Percentiles rank a stretch among this genome's conserved stretches.
These are phyloP conservation scores for Tauraco hartlaubi DNA, from an alignment of 2,797 vertebrate genomes.

Conservation along the genomic window DNA sequence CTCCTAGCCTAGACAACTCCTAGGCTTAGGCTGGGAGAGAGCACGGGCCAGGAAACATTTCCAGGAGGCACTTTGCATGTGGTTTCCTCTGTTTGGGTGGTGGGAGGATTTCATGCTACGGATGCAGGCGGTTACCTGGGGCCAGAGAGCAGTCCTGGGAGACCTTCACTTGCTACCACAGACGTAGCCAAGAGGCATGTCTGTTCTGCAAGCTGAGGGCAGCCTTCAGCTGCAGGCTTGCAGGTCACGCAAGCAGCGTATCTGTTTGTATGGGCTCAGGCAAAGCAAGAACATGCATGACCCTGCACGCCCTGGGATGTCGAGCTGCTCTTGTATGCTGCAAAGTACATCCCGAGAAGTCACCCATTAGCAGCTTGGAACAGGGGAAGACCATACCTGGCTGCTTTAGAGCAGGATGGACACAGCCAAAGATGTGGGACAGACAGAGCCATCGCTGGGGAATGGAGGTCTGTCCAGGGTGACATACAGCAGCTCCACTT, in stretches of 20 bases:
- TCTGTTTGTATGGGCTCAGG: background rate
- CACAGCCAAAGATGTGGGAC: background rate
- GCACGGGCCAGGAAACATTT: background rate
- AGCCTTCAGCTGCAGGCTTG: background rate
- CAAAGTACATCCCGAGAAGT: background rate
- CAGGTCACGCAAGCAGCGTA: background rate
- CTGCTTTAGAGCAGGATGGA: background rate
- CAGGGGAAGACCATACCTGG: background rate
- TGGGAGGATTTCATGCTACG: background rate
- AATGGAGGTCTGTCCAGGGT: background rate
- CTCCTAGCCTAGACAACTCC: background rate
- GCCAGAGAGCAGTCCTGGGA: background rate
- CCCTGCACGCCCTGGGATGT: rapidly evolving
- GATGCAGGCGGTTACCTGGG: background rate
- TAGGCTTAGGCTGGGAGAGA: background rate
- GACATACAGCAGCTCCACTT: background rate
- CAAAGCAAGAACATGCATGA: background rate
- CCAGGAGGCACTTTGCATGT: background rate
- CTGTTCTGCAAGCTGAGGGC: background rate
- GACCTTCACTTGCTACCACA: background rate
- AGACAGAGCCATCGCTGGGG: background rate
- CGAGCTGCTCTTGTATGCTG: background rate
- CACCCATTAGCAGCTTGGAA: background rate
- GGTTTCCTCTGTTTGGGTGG: background rate
- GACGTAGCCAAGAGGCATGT: background rate